Evolutionary conservation across 2,113 vertebrate genomes (phyloP).

Genomic region (Turdus rufiventris): DNA sequence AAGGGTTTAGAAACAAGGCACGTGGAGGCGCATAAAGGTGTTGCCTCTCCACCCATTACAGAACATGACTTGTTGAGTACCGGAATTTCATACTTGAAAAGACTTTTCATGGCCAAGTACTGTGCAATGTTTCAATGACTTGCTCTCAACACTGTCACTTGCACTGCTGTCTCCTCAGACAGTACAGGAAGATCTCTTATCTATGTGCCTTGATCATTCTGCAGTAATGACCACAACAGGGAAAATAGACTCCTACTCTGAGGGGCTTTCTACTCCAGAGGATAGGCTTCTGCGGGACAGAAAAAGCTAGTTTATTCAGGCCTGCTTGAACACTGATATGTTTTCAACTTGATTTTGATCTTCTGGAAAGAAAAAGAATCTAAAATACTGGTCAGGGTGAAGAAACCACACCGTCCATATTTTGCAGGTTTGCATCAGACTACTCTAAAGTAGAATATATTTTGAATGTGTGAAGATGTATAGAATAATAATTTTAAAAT

Average conservation of each 20-base stretch:
- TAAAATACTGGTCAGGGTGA: neutral
- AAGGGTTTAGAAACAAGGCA: neutral
- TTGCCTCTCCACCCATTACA: neutral
- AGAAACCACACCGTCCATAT: neutral
- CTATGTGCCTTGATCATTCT: neutral
- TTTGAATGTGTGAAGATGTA: neutral
- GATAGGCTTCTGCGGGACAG: neutral
- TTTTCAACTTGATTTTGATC: neutral
- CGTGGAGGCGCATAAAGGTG: fast-evolving
- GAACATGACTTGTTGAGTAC: neutral
- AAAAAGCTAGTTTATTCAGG: neutral
- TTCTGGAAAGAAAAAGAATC: neutral
- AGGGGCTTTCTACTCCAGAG: neutral
- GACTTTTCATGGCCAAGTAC: neutral
- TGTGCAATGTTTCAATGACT: neutral
- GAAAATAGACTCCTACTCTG: neutral
- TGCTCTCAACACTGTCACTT: neutral
- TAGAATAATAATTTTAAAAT: neutral
- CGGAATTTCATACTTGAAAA: neutral
- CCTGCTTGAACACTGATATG: neutral
- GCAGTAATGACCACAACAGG: neutral
- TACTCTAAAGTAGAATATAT: neutral
- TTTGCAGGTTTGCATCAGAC: neutral
- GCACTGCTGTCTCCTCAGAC: neutral
- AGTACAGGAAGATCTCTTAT: neutral